Evolutionary conservation across 2,888 invertebrate genomes (phyloP), one percentile per base, ranked within the genome.

Genomic region (Lepidochitona cinerea): DNA sequence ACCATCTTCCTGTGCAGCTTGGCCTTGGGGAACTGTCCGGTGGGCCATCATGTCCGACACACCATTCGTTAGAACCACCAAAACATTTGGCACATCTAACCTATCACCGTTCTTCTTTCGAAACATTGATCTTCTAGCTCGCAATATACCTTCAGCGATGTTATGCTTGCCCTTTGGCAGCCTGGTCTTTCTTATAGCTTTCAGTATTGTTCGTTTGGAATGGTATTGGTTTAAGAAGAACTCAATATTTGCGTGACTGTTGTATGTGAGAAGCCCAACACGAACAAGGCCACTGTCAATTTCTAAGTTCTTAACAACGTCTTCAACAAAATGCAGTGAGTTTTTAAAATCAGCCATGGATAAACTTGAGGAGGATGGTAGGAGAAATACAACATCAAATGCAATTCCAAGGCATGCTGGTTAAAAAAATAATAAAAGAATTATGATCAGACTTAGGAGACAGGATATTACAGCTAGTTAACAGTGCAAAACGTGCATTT

Each of bases 61-160:
- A 5, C 88, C 89, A 70, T 89, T 88, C 0, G 89, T 86, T 5
- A 89, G 32, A 4, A 81, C 59, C 4, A 59, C 26, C 29, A 29
- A 4, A 12, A 59, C 32, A 9, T 59, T 59, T 18, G 59, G 59
- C 12, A 59, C 59, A 26, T 59, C 26, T 26, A 59, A 59, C 29
- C 59, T 23, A 9, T 59, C 59, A 14, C 59, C 59, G 32, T 59
- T 59, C 32, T 59, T 59, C 59, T 59, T 59, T 32, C 59, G 18
- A 32, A 59, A 59, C 59, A 59, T 59, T 23, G 7, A 23, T 4
- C 59, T 23, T 2, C 59, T 18, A 23, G 32, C 32, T 12, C 59
- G 23, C 7, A 23, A 32, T 12, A 59, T 23, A 2, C 26, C 59
- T 12, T 59, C 59, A 23, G 59, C 59, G 26, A 26, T 59, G 59